Evolutionary conservation across 2,888 invertebrate genomes (phyloP).

Genomic region (Noctua pronuba): DNA sequence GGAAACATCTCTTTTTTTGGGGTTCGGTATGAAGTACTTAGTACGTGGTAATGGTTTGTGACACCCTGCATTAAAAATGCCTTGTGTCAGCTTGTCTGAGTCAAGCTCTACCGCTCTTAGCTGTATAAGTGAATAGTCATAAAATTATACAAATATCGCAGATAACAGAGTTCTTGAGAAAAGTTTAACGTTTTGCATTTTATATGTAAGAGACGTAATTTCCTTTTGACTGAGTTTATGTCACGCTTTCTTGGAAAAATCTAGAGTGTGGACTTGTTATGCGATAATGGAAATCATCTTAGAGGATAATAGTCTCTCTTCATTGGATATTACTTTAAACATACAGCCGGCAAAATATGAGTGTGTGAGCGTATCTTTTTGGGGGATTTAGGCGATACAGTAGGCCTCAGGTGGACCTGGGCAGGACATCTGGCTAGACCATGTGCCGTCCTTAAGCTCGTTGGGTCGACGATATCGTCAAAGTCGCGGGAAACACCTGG

Average conservation of each 20-base stretch:
- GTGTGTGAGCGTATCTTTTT: background rate
- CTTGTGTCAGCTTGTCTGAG: constrained; percentile 23
- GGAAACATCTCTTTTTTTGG: background rate
- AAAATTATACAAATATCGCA: constrained; percentile 60
- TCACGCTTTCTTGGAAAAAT: constrained; percentile 4
- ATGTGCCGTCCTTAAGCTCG: too few species aligned
- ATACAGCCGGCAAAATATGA: background rate
- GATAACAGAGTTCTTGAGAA: constrained; percentile 29
- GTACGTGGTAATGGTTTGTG: background rate
- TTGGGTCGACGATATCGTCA: too few species aligned
- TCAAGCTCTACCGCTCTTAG: constrained; percentile 17
- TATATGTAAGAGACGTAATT: constrained; percentile 24
- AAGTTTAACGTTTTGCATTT: constrained; percentile 46
- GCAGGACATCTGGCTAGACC: too few species aligned
- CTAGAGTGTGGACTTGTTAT: background rate
- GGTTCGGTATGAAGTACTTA: background rate
- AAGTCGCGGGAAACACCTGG: too few species aligned
- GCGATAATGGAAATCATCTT: background rate
- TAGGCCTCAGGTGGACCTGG: too few species aligned
- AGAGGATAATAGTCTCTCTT: background rate
- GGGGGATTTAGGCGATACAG: background rate
- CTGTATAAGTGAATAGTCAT: constrained; percentile 29
- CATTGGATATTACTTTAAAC: background rate
- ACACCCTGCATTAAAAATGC: background rate
- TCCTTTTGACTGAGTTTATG: constrained; percentile 40